Base-by-base conservation (phyloP, 2,113 vertebrate species). In the Anseranas semipalmata region DNA sequence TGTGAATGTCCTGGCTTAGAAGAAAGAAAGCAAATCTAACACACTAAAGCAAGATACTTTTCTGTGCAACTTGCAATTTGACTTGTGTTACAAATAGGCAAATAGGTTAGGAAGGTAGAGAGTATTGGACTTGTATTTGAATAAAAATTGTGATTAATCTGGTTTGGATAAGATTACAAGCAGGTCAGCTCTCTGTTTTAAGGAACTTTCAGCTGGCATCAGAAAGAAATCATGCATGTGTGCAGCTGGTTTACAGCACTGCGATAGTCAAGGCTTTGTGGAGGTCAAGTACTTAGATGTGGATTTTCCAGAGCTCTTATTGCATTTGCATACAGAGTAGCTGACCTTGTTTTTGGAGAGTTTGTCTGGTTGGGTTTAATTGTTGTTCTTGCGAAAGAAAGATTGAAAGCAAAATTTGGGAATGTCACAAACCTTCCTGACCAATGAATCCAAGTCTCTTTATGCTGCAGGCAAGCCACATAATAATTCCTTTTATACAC, bases 1-100 rank as follows among this genome's bases (percentile, higher is more conserved):
- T 0, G 0, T 65, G 52, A 20, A 52, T 27, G 12, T 52, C 79
- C 48, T 45, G 5, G 35, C n/a, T 59, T 15, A 52, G 71, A 3
- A 46, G 52, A 81, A 87, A 71, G 24, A 37, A 72, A 75, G 15
- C 7, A 75, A 67, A 72, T 37, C 9, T 45, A 72, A 45, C 13
- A 10, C 5, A 8, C 22, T 50, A 14, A 78, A 94, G 27, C 24
- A 81, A 68, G 56, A 28, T 15, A 11, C 2, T 46, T 85, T 48
- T 32, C 24, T 41, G 22, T 32, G 30, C 72, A 88, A 32, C 1
- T 0, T 67, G 59, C 13, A 45, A 37, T 74, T 81, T n/a, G 52
- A 32, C 33, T 52, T 52, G 12, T 33, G 76, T 58, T 68, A 67
- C 32, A 75, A 59, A 35, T 25, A 58, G 15, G 32, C n/a, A 81